phyloP scores from a whole-genome alignment of 2,888 invertebrate species.

The Rhodophaea formosa region DNA sequence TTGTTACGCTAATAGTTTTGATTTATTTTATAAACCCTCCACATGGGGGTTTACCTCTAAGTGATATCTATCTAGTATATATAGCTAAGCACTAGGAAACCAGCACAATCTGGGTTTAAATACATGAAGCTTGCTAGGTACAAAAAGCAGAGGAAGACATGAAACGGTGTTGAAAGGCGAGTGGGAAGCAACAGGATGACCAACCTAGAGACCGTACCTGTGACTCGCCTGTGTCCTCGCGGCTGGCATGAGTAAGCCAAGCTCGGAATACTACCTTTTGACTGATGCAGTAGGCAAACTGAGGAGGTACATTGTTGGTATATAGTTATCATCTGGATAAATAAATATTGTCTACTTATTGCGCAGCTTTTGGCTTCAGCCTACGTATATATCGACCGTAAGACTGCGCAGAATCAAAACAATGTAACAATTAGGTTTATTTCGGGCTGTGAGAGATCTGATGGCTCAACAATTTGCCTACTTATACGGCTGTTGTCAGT shows the following conservation, averaged over 20 bases:
- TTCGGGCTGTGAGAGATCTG: neutral
- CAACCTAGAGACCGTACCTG: constrained; percentile 52
- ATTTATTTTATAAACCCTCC: too few species aligned
- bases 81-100: neutral
- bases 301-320: neutral
- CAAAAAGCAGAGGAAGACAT: constrained; percentile 35
- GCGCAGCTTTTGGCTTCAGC: too few species aligned
- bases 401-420: too few species aligned
- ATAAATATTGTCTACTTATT: too few species aligned
- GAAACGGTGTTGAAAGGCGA: constrained; percentile 30
- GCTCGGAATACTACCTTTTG: constrained; percentile 44
- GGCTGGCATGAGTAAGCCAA: constrained; percentile 68
- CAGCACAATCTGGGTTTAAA: constrained; percentile 19
- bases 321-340: neutral
- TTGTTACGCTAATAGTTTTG: too few species aligned
- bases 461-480: constrained; percentile 34
- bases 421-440: too few species aligned
- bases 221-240: constrained; percentile 35
- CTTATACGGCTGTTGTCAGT: constrained; percentile 43
- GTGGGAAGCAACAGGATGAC: constrained; percentile 45
- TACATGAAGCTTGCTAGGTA: constrained; percentile 30
- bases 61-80: neutral
- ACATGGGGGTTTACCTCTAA: neutral
- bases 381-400: too few species aligned
- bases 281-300: constrained; percentile 35